phyloP scores from a whole-genome alignment of 2,113 vertebrate genomes.

The Macheiramphus alcinus region DNA sequence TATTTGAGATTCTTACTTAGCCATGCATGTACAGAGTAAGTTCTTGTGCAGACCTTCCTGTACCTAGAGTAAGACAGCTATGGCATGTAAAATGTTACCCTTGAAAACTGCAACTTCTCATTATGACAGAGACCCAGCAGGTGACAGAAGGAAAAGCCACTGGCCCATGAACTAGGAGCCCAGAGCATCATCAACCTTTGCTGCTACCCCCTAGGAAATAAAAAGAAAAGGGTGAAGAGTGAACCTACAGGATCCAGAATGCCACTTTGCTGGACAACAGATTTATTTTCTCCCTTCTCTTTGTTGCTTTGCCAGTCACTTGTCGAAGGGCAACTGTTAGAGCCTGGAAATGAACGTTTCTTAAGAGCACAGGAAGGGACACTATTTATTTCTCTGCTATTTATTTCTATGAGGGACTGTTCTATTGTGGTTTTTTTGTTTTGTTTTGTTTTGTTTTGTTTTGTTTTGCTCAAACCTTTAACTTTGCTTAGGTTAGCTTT shows the following conservation, averaged over 20 bases:
- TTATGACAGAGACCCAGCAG: constrained; percentile 54
- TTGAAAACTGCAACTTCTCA: constrained; percentile 41
- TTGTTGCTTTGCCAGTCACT: background rate
- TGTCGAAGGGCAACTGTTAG: background rate
- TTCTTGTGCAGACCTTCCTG: constrained; percentile 5
- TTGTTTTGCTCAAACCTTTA: background rate
- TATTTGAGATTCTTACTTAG: background rate
- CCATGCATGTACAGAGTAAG: background rate
- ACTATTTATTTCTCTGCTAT: background rate
- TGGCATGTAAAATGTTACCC: constrained; percentile 32
- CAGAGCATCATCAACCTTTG: background rate
- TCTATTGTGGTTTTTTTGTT: background rate
- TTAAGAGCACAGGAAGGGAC: background rate
- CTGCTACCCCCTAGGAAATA: background rate
- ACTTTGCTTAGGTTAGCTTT: background rate
- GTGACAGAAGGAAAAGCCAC: constrained; percentile 42
- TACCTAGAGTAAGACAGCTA: background rate
- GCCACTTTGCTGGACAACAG: background rate
- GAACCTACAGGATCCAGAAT: background rate
- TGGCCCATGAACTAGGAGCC: constrained; percentile 56
- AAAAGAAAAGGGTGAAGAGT: constrained; percentile 19
- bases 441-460: background rate
- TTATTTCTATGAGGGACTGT: background rate
- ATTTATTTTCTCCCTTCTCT: background rate
- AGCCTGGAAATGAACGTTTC: background rate